Conservation (phyloP, 2,888 invertebrate species). For the Mongoloraphidia duomilia region DNA sequence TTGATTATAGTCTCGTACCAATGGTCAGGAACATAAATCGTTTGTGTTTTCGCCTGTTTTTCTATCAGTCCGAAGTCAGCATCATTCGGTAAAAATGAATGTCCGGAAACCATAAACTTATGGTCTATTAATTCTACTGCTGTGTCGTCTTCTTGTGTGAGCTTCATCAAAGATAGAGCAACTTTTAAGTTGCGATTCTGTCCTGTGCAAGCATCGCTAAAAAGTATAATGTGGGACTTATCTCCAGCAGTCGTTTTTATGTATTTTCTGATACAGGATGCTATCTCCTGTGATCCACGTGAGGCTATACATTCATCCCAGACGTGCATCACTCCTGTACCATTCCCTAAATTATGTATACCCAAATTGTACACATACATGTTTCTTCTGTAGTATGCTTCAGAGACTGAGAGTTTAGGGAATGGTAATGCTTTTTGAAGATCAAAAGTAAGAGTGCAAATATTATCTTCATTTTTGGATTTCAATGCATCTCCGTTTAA, state of each 20-base stretch:
- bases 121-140: no score
- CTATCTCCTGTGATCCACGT: slow-evolving; percentile 19
- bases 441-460: slow-evolving; percentile 10
- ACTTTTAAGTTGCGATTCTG: slow-evolving; percentile 6
- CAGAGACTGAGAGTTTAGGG: slow-evolving; percentile 16
- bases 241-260: neutral
- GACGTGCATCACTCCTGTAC: slow-evolving; percentile 17
- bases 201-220: slow-evolving; percentile 7
- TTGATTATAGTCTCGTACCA: no score
- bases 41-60: no score
- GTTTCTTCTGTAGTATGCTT: slow-evolving; percentile 20
- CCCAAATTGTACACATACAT: no score
- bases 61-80: no score
- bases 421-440: slow-evolving; percentile 11
- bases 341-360: slow-evolving; percentile 15
- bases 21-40: no score
- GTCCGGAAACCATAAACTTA: no score
- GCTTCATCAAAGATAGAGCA: slow-evolving; percentile 10
- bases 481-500: slow-evolving; percentile 4
- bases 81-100: no score
- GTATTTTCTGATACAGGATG: slow-evolving; percentile 4
- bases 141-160: no score
- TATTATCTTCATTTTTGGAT: no score
- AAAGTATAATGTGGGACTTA: neutral
- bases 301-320: slow-evolving; percentile 21